These are phyloP conservation scores for Nyctibius bracteatus DNA, from an alignment of 2,113 vertebrate species.

Conservation along the genomic window DNA sequence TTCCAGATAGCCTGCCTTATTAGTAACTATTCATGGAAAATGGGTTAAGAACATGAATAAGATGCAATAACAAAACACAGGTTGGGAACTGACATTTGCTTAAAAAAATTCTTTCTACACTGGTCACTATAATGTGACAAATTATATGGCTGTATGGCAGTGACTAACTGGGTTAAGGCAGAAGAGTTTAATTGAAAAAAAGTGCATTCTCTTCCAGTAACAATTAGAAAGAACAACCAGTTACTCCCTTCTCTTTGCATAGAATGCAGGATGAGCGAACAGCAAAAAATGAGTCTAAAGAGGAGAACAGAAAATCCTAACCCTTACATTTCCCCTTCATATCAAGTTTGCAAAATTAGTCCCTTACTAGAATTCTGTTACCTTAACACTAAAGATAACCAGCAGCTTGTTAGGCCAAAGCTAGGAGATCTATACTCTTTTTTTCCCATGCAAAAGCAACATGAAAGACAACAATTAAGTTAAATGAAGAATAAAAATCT, in stretches of 20 bases:
- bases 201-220: neutral
- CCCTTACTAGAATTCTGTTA: neutral
- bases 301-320: neutral
- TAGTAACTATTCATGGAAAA: neutral
- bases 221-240: neutral
- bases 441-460: neutral
- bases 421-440: neutral
- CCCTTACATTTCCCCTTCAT: neutral
- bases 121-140: neutral
- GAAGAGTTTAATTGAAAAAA: neutral
- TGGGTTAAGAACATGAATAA: neutral
- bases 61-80: neutral
- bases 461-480: neutral
- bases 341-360: neutral
- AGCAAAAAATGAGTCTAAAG: neutral
- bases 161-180: neutral
- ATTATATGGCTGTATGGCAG: neutral
- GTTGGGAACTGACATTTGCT: neutral
- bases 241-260: neutral
- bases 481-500: neutral
- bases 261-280: neutral
- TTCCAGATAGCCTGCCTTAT: neutral
- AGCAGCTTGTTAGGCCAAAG: neutral
- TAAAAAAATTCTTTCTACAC: neutral
- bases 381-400: neutral